Percentiles rank a stretch among this genome's conserved stretches.
These are phyloP conservation scores for Brachypodius melanocephalos DNA, from an alignment of 2,113 vertebrate species.

Conservation along the genomic window DNA sequence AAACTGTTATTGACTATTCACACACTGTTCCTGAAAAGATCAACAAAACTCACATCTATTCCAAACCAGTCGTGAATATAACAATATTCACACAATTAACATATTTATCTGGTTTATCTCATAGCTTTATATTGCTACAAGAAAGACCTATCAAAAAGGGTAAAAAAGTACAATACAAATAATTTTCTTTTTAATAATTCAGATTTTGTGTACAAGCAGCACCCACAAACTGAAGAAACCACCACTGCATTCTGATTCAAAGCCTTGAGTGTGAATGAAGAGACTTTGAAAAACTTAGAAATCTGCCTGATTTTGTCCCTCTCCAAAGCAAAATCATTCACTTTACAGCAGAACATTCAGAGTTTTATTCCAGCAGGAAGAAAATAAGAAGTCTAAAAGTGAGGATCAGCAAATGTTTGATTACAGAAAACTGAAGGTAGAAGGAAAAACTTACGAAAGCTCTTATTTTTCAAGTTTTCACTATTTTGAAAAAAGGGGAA, in stretches of 20 bases:
- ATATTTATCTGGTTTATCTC: not conserved
- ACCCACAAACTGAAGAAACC: not conserved
- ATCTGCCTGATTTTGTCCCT: not conserved
- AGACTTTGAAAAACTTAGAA: not conserved
- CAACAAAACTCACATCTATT: not conserved
- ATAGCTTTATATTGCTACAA: not conserved
- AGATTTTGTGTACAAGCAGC: not conserved
- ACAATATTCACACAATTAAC: not conserved
- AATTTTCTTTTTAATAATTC: not conserved
- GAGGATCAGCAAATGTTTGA: not conserved
- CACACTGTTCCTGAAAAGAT: not conserved
- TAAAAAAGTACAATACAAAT: not conserved
- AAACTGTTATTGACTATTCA: not conserved
- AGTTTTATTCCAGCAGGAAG: not conserved
- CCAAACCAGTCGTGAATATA: not conserved
- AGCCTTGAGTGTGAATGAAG: not conserved
- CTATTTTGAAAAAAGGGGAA: not conserved
- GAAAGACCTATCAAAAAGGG: not conserved
- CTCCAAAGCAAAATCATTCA: not conserved
- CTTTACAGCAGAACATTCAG: not conserved
- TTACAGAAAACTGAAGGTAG: not conserved
- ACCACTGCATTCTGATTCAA: not conserved
- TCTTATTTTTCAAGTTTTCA: not conserved
- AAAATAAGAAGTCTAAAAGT: not conserved
- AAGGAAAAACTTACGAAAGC: not conserved